A percentile compares a stretch with the other conserved stretches of the same genome.
These are phyloP conservation scores for Zosterops japonicus DNA, from an alignment of 2,113 vertebrate genomes.

Conservation along the genomic window DNA sequence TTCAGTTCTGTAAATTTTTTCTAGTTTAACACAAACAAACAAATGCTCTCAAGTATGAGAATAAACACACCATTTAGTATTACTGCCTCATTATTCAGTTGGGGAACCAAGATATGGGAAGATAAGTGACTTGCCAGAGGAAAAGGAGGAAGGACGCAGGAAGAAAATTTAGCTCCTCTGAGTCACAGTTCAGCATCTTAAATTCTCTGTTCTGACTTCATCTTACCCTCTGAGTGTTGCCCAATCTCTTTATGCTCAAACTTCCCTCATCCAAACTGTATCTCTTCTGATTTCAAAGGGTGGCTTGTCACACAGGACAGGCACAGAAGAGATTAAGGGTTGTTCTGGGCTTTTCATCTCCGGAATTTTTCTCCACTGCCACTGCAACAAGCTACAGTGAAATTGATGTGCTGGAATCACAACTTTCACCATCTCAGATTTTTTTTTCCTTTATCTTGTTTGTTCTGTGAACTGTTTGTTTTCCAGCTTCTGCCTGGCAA, in stretches of 20 bases:
- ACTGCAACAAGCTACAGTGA: not conserved
- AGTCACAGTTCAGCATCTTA: conserved; percentile 34
- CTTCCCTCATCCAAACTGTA: not conserved
- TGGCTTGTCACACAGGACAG: conserved; percentile 30
- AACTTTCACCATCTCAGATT: not conserved
- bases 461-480: conserved; percentile 17
- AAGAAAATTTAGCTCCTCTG: conserved; percentile 36
- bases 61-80: not conserved
- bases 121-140: conserved; percentile 23
- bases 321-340: not conserved
- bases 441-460: not conserved
- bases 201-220: conserved; percentile 35
- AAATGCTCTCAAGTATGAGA: not conserved
- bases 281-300: conserved; percentile 26
- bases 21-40: not conserved
- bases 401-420: conserved; percentile 12
- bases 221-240: conserved; percentile 14
- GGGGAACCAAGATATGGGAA: not conserved
- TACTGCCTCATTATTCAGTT: conserved; percentile 9
- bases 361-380: not conserved
- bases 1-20: not conserved
- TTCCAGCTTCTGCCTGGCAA: not conserved
- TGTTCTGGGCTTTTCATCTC: conserved; percentile 30
- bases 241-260: not conserved
- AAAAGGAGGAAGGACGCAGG: not conserved